phyloP scores from a whole-genome alignment of 2,797 vertebrate genomes.

The Tangara arthus region DNA sequence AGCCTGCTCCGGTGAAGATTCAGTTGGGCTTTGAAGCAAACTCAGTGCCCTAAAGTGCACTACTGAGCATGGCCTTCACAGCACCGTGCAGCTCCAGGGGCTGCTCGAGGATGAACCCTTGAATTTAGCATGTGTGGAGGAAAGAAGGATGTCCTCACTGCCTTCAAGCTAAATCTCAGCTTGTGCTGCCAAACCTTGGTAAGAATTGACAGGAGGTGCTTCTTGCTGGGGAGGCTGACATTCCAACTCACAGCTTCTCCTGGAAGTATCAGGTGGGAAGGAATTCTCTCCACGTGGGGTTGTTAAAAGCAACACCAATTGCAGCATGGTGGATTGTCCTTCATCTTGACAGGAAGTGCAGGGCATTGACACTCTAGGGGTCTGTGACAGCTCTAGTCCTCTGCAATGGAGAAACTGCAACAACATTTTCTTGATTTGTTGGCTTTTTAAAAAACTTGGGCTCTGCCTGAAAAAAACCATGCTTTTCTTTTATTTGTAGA shows the following conservation, averaged over 20 bases:
- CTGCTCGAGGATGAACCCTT: not conserved
- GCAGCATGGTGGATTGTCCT: not conserved
- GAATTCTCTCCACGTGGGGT: not conserved
- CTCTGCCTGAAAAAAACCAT: not conserved
- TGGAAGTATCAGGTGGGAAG: not conserved
- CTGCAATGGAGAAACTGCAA: not conserved
- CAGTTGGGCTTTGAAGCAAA: not conserved
- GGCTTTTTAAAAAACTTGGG: not conserved
- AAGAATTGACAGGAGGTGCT: not conserved
- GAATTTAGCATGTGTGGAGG: not conserved
- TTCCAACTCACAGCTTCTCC: not conserved
- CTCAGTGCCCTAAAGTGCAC: not conserved
- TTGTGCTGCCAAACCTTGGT: not conserved
- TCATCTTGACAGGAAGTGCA: not conserved
- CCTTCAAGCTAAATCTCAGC: not conserved
- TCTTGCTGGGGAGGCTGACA: not conserved
- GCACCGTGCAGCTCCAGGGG: not conserved
- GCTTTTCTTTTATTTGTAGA: not conserved
- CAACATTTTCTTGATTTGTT: not conserved
- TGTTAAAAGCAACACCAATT: not conserved
- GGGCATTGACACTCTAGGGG: too few relatives aligned
- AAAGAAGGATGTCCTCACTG: not conserved
- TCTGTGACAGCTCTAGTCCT: not conserved
- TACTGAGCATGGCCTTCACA: rapidly evolving
- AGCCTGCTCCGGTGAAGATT: not conserved